Conservation (phyloP, 1,140 invertebrate genomes). For the Teleogryllus occipitalis region DNA sequence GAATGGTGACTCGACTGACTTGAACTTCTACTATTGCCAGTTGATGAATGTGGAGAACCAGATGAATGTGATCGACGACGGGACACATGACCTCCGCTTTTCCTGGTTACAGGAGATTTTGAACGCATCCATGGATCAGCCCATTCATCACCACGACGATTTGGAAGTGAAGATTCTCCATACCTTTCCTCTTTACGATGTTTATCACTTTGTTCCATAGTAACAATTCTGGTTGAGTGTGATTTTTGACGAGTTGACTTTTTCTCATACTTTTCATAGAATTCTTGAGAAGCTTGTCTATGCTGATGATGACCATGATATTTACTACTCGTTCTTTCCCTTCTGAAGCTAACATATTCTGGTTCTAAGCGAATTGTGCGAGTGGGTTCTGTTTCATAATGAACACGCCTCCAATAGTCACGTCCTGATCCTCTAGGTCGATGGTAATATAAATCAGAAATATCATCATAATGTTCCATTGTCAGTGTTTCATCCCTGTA, state of each 20-base stretch:
- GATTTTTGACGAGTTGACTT: not conserved
- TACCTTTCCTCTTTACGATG: not conserved
- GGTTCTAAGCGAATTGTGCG: not conserved
- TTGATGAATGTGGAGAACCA: not conserved
- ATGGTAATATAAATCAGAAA: not conserved
- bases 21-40: not conserved
- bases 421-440: not conserved
- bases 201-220: not conserved
- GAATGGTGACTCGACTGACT: not conserved
- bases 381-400: not conserved
- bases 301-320: not conserved
- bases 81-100: slow-evolving; percentile 21
- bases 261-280: not conserved
- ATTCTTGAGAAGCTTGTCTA: not conserved
- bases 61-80: not conserved
- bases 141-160: slow-evolving; percentile 70
- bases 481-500: not conserved
- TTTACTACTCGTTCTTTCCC: not conserved
- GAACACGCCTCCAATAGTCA: not conserved
- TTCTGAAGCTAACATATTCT: not conserved
- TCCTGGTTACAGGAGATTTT: slow-evolving; percentile 50
- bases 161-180: not conserved
- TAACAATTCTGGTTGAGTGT: not conserved
- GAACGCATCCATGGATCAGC: slow-evolving; percentile 85
- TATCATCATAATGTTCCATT: slow-evolving; percentile 7